Evolutionary conservation across 2,797 vertebrate genomes (phyloP).

Genomic region (Gymnoscopelus braueri): DNA sequence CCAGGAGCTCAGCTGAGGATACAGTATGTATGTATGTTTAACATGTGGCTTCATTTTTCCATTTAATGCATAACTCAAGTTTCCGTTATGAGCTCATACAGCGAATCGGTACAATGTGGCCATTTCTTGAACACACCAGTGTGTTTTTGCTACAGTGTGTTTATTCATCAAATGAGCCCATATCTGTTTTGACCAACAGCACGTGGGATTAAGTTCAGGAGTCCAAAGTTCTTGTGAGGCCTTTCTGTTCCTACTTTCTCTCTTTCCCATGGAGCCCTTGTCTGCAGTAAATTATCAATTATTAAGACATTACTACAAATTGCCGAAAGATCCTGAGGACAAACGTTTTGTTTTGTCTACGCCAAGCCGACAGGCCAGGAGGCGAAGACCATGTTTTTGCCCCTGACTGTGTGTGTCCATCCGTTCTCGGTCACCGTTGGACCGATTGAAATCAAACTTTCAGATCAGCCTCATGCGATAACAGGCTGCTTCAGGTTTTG

Average conservation of each 20-base stretch:
- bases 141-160: constrained; percentile 2
- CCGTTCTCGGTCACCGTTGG: too few relatives aligned
- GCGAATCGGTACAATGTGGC: constrained; percentile 14
- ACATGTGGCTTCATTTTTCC: constrained; percentile 59
- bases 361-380: background rate
- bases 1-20: constrained; percentile 9
- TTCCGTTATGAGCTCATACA: constrained; percentile 44
- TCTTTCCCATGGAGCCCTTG: background rate
- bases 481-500: too few relatives aligned
- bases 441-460: too few relatives aligned
- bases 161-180: constrained; percentile 2
- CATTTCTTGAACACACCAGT: background rate
- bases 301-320: constrained; percentile 32
- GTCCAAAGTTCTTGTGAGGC: background rate
- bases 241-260: constrained; percentile 18
- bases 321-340: constrained; percentile 19
- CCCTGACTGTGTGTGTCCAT: too few relatives aligned
- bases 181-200: constrained; percentile 8
- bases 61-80: constrained; percentile 7
- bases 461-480: too few relatives aligned
- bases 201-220: constrained; percentile 10
- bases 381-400: too few relatives aligned
- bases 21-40: background rate
- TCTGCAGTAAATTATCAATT: constrained; percentile 30
- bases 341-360: constrained; percentile 15